Conservation (phyloP, 2,888 invertebrate genomes). For the Noctuana brunneofusca region DNA sequence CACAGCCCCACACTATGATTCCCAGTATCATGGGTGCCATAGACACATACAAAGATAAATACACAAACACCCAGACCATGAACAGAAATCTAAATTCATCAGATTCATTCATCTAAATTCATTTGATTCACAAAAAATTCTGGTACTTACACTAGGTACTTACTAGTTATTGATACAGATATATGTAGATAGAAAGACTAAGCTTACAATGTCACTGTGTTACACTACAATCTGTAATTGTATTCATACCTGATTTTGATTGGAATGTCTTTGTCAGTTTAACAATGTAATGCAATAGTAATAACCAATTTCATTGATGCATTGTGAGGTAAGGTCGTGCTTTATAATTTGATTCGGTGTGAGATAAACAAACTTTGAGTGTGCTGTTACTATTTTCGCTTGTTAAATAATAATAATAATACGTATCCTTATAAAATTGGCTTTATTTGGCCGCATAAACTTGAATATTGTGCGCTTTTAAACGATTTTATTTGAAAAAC, state of each 20-base stretch:
- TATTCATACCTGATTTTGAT: constrained; percentile 18
- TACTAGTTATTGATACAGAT: neutral
- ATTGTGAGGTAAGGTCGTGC: constrained; percentile 25
- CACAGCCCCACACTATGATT: too few species aligned
- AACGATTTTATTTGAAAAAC: too few species aligned
- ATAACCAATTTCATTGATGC: constrained; percentile 23
- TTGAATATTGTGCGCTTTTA: too few species aligned
- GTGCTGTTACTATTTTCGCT: too few species aligned
- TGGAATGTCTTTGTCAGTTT: constrained; percentile 28
- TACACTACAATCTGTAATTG: constrained; percentile 17
- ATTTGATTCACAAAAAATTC: too few species aligned
- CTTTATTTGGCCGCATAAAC: too few species aligned
- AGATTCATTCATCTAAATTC: too few species aligned
- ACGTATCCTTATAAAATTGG: neutral
- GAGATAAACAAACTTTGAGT: constrained; percentile 11
- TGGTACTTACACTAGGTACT: too few species aligned
- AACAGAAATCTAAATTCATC: too few species aligned
- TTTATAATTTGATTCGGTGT: constrained; percentile 27
- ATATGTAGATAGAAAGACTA: neutral
- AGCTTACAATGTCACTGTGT: constrained; percentile 16
- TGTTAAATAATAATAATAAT: neutral
- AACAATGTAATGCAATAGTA: constrained; percentile 26
- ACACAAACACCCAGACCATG: too few species aligned
- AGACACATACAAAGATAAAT: too few species aligned
- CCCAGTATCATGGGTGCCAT: too few species aligned